Base-by-base conservation (phyloP, 2,888 invertebrate species). In the Acleris laterana region DNA sequence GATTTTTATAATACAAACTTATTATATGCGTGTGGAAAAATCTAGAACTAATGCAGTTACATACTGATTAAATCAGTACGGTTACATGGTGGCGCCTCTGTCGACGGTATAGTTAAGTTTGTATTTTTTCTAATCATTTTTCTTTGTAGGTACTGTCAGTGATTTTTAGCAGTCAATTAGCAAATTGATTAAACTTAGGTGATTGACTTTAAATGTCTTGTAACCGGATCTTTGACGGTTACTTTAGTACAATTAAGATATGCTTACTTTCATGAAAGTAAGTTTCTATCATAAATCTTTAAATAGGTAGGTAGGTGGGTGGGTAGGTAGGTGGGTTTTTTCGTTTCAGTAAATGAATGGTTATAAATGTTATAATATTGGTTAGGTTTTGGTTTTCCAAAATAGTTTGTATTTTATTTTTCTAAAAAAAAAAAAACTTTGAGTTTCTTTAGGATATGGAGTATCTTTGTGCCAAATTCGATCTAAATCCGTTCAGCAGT, bases 191-290 rank as follows among this genome's bases (percentile, higher is more conserved):
- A 60, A 42, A 3, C 13, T 60, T 22, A 44, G 42, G 42, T 65
- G 60, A 65, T 56, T 65, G 55, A 60, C 55, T 55, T 61, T 32
- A 19, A 11, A 38, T 48, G 52, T 49, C 42, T 32, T 28, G 32
- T 60, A 65, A 42, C 60, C 65, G 56, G 60, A 65, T 65, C 44
- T 65, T 32, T 25, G 5, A n/a, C 22, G 9, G 9, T 25, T n/a
- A 46, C 3, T 49, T n/a, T 48, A 42, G 1, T 16, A 16, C 3
- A 3, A 13, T 11, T 32, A 32, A 9, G 9, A 32, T 9, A 32
- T 0, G 11, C 38, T 1, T 38, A 13, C 1, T 38, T 13, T 13
- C 3, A 38, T 13, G 3, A 38, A 38, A 38, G 6, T 20, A 2
- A 2, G 3, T 20, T 20, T n/a, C n/a, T n/a, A n/a, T n/a, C n/a